These are phyloP conservation scores for Marmota monax DNA, from an alignment of 2,113 vertebrate genomes.

Conservation along the genomic window DNA sequence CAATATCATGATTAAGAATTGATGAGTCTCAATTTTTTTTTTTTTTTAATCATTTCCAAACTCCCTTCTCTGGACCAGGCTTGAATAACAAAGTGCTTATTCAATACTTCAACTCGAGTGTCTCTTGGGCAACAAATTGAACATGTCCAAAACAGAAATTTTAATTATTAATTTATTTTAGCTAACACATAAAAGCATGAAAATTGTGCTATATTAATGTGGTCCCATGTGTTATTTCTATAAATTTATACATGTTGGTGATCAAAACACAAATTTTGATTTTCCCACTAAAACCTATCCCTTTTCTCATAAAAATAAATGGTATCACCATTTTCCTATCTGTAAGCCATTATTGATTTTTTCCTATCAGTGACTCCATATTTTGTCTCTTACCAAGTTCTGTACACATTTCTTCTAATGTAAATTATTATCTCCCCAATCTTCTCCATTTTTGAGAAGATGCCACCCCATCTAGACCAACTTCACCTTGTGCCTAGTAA, in stretches of 20 bases:
- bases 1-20: background rate
- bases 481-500: background rate
- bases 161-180: background rate
- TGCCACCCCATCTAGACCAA: background rate
- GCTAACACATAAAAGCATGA: background rate
- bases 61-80: background rate
- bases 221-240: background rate
- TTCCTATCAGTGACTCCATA: background rate
- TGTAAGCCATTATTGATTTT: background rate
- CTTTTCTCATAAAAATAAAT: background rate
- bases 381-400: background rate
- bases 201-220: background rate
- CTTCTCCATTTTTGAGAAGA: background rate
- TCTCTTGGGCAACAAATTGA: background rate
- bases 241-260: background rate
- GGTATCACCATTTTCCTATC: background rate
- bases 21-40: background rate
- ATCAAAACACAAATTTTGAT: background rate
- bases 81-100: background rate
- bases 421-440: background rate
- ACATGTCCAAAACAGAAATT: background rate
- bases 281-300: background rate
- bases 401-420: background rate
- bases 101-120: background rate
- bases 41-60: background rate